These are phyloP conservation scores for Monarcha castaneiventris DNA, from an alignment of 2,113 vertebrate species.

Conservation along the genomic window DNA sequence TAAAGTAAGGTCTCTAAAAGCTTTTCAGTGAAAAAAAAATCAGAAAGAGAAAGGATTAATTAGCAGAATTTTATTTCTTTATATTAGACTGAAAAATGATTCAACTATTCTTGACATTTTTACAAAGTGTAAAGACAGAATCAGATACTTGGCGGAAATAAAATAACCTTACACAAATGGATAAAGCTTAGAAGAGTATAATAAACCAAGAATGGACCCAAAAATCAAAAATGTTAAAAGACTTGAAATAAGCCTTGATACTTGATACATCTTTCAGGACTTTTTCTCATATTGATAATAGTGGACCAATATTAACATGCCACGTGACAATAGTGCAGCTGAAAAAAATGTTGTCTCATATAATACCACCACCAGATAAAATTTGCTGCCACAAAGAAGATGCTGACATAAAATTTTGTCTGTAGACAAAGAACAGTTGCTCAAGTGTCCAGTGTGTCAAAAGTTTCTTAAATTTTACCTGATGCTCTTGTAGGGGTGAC, in stretches of 20 bases:
- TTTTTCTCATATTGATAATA: not conserved
- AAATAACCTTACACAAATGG: not conserved
- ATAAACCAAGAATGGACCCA: not conserved
- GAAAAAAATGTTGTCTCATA: not conserved
- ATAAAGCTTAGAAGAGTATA: not conserved
- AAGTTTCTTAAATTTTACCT: not conserved
- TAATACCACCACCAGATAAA: not conserved
- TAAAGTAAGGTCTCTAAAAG: not conserved
- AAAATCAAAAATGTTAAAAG: not conserved
- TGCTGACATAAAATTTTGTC: not conserved
- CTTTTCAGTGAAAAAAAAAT: not conserved
- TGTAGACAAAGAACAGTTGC: not conserved
- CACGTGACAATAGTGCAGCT: accelerated
- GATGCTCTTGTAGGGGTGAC: not conserved
- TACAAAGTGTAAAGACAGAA: not conserved
- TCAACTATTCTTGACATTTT: not conserved
- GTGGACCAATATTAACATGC: not conserved
- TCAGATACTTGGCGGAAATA: not conserved
- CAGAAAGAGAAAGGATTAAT: not conserved
- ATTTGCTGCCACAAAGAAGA: not conserved
- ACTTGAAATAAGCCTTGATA: not conserved
- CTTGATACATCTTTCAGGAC: not conserved
- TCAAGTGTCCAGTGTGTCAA: not conserved
- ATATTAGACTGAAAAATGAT: not conserved
- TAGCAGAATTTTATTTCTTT: not conserved